phyloP scores from a whole-genome alignment of 1,140 invertebrate genomes.

The Drosophila mojavensis region DNA sequence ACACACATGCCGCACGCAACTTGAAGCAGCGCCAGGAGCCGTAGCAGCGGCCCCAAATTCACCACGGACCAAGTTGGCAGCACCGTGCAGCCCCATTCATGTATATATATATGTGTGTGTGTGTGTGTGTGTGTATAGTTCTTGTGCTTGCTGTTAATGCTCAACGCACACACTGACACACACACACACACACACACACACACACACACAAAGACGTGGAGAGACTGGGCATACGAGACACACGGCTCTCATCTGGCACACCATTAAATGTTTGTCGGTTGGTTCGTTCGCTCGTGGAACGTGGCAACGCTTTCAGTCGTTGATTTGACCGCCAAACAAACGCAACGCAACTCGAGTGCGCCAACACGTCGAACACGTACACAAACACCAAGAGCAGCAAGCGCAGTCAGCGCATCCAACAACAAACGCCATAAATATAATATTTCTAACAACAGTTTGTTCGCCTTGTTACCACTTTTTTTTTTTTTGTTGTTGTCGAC shows the following conservation, averaged over 20 bases:
- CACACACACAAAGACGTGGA: slow-evolving; percentile 10
- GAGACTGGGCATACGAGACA: slow-evolving; percentile 6
- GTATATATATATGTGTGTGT: not conserved
- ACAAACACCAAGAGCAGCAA: slow-evolving; percentile 46
- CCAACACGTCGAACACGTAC: slow-evolving; percentile 8
- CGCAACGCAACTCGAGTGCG: slow-evolving; percentile 64
- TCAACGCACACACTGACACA: slow-evolving; percentile 1
- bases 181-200: not conserved
- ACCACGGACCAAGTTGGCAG: slow-evolving; percentile 35
- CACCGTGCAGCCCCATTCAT: slow-evolving; percentile 37
- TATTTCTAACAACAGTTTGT: slow-evolving; percentile 23
- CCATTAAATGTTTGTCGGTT: slow-evolving; percentile 43
- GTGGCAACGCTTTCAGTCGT: slow-evolving; percentile 66
- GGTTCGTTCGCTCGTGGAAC: slow-evolving; percentile 27
- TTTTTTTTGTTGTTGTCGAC: slow-evolving; percentile 33
- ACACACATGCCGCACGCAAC: slow-evolving; percentile 36
- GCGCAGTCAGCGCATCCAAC: slow-evolving; percentile 31
- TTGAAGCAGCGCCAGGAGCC: slow-evolving; percentile 1
- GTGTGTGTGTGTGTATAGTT: not conserved
- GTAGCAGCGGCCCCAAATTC: slow-evolving; percentile 8
- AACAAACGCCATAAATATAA: slow-evolving; percentile 27
- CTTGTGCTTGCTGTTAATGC: slow-evolving; percentile 1
- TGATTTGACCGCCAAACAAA: slow-evolving; percentile 80
- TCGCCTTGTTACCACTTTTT: not conserved
- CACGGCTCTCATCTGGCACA: slow-evolving; percentile 33